Base-by-base conservation (phyloP, 2,113 vertebrate genomes). In the Perognathus longimembris region DNA sequence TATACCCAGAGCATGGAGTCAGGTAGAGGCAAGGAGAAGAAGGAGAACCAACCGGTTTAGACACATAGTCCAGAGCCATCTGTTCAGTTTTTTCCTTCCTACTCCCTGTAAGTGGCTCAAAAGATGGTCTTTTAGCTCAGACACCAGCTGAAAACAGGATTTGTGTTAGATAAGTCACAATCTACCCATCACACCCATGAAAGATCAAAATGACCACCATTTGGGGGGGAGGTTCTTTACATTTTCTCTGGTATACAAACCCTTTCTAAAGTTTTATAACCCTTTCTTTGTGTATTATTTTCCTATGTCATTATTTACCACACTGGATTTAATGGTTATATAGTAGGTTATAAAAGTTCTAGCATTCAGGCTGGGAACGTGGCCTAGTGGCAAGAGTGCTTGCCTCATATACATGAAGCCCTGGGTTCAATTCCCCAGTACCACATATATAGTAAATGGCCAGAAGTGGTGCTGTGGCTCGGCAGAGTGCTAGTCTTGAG, bases 41-140 rank as follows among this genome's bases (percentile, higher is more conserved):
- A 82, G 66, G 69, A 88, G 93, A 89, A 98, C 98, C 75, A 92
- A 98, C 98, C 98, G 98, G 91, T 95, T 99, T 99, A 89, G 99
- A 98, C 79, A 98, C 96, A 0, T 99, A 99, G 97, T 98, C 98
- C 97, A 99, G 95, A 89, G 98, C 99, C 96, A 99, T 98, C 45
- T 97, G 97, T 85, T 99, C 99, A n/a, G 98, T 98, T 97, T 98
- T 99, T 99, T 99, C 98, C 98, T 99, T 94, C 98, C 98, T 69
- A 99, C 93, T 75, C 98, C 98, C 91, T 98, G 99, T 14, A 99
- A 96, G 88, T 99, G 98, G 97, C 98, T 98, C 97, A 98, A 97
- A 78, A 99, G 98, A 86, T 99, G 99, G 71, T 99, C 99, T 89
- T 98, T 98, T 34, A 99, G 98, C 94, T 99, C 99, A 94, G 98